phyloP scores from a whole-genome alignment of 2,888 invertebrate species.

The Chalcosyrphus nemorum region DNA sequence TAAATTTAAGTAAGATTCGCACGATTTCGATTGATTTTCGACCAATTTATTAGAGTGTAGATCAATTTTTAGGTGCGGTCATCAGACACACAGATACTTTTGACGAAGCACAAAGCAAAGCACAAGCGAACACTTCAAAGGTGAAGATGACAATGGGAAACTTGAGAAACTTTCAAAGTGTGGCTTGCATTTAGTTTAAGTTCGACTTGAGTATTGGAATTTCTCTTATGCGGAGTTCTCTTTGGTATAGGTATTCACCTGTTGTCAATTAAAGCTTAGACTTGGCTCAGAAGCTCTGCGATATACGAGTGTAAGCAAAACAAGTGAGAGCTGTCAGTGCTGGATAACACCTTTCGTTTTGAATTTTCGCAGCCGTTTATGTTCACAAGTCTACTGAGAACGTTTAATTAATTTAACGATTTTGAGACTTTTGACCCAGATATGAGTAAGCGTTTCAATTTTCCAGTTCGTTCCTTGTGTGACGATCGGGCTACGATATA shows the following conservation, averaged over 20 bases:
- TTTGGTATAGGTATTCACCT: constrained; percentile 57
- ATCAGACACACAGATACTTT: constrained; percentile 39
- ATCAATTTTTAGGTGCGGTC: constrained; percentile 70
- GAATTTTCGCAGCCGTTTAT: constrained; percentile 24
- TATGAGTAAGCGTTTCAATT: constrained; percentile 26
- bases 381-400: not conserved
- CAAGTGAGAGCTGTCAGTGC: not conserved
- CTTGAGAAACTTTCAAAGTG: constrained; percentile 62
- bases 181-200: constrained; percentile 40
- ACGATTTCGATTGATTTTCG: not conserved
- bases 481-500: not conserved
- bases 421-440: constrained; percentile 19
- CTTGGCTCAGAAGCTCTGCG: constrained; percentile 45
- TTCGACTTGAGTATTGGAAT: constrained; percentile 24
- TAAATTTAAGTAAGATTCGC: not conserved
- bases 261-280: constrained; percentile 57
- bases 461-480: not conserved
- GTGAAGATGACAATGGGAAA: constrained; percentile 63
- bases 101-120: constrained; percentile 65
- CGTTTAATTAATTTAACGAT: constrained; percentile 10
- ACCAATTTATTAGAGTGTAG: constrained; percentile 16
- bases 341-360: constrained; percentile 1
- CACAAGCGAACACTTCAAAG: constrained; percentile 70
- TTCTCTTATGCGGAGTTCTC: constrained; percentile 51
- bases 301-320: constrained; percentile 7